Percentiles rank a stretch among this genome's conserved stretches.
Evolutionary conservation across 2,888 invertebrate genomes (phyloP).

Genomic region (Pseudococcus longispinus): DNA sequence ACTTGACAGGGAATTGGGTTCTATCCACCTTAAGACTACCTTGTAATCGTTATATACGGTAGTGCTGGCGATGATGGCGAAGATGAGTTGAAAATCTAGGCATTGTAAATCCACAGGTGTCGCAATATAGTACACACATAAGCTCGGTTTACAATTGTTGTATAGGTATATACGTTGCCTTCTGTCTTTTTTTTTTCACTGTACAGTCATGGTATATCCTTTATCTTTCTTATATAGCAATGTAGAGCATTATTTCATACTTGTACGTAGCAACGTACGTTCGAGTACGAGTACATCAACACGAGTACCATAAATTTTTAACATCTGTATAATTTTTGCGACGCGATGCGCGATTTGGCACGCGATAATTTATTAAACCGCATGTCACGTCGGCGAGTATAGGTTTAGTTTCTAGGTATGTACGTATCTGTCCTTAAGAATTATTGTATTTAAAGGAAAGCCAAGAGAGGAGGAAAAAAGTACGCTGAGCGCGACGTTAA

Average conservation of each 20-base stretch:
- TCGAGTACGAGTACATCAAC: neutral
- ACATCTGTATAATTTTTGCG: neutral
- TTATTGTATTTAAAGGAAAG: conserved; percentile 12
- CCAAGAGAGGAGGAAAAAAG: neutral
- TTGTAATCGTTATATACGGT: neutral
- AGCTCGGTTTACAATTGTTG: no score
- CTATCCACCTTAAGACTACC: neutral
- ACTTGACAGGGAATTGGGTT: neutral
- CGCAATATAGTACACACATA: neutral
- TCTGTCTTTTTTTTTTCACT: no score
- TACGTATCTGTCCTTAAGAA: conserved; percentile 35
- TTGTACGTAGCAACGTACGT: neutral
- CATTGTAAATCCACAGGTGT: neutral
- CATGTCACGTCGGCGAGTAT: neutral
- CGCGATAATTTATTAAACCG: conserved; percentile 31
- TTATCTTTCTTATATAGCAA: neutral
- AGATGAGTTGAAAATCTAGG: neutral
- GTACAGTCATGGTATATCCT: neutral
- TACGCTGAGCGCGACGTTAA: neutral
- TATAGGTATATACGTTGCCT: no score
- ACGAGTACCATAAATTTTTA: conserved; percentile 41
- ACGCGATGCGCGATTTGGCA: neutral
- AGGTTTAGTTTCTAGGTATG: neutral
- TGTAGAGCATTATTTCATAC: neutral
- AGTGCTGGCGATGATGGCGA: neutral